A percentile compares a stretch with the other conserved stretches of the same genome.
Evolutionary conservation across 2,113 vertebrate species (phyloP).

Genomic region (Gymnorhina tibicen): DNA sequence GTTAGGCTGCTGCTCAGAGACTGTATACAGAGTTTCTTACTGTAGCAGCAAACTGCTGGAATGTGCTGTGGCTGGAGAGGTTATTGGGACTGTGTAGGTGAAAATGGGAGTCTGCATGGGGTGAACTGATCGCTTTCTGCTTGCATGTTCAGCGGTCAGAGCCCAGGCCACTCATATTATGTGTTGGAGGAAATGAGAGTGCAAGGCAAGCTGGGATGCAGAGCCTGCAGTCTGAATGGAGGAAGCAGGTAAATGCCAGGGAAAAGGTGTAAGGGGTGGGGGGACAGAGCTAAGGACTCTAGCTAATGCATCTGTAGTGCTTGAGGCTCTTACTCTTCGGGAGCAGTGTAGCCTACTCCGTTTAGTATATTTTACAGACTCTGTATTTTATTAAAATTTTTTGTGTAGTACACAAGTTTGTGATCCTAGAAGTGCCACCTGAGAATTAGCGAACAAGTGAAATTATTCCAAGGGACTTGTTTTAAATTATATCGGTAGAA

Average conservation of each 20-base stretch:
- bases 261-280: background rate
- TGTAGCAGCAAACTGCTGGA: background rate
- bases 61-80: too few species aligned
- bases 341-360: background rate
- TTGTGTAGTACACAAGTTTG: accelerated
- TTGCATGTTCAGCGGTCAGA: background rate
- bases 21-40: background rate
- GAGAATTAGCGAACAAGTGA: background rate
- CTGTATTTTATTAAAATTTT: background rate
- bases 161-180: accelerated
- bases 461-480: background rate
- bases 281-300: background rate
- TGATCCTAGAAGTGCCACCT: background rate
- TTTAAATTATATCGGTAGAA: background rate
- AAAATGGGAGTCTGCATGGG: background rate
- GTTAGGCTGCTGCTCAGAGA: background rate
- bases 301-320: background rate
- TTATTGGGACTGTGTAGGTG: background rate
- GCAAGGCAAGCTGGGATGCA: background rate
- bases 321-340: accelerated
- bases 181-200: background rate
- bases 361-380: background rate
- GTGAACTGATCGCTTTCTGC: accelerated
- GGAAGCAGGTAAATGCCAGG: background rate
- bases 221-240: background rate